A percentile compares a stretch with the other conserved stretches of the same genome.
Evolutionary conservation across 2,888 invertebrate species (phyloP).

Genomic region (Alloplasta piceator): DNA sequence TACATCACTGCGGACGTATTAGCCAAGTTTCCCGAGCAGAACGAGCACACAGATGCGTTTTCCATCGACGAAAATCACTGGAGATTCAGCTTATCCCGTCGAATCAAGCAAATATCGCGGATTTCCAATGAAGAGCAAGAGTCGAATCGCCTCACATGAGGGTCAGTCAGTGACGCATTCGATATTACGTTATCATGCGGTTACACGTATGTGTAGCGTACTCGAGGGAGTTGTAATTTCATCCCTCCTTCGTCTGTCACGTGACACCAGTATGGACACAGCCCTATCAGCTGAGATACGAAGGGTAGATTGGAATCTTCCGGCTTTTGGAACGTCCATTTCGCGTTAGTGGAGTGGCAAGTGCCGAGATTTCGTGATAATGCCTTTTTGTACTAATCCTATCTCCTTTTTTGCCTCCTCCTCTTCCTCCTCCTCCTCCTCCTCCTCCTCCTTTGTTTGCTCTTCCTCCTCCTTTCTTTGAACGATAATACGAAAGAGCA

Average conservation of each 20-base stretch:
- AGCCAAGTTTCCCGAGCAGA: background rate
- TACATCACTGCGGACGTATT: background rate
- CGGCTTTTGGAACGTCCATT: background rate
- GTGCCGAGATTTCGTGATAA: slow-evolving; percentile 15
- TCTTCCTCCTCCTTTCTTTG: background rate
- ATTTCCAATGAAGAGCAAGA: slow-evolving; percentile 12
- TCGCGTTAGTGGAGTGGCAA: background rate
- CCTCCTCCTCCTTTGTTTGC: background rate
- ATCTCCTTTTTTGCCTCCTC: background rate
- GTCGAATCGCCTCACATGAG: slow-evolving; percentile 21
- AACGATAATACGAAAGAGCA: slow-evolving; percentile 40
- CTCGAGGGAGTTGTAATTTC: slow-evolving; percentile 23
- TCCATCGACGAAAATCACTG: slow-evolving; percentile 41
- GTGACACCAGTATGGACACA: background rate
- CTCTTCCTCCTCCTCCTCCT: too few species aligned
- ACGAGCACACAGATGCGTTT: slow-evolving; percentile 10
- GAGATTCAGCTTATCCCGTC: slow-evolving; percentile 17
- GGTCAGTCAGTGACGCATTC: slow-evolving; percentile 22
- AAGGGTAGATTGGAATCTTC: slow-evolving; percentile 14
- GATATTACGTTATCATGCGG: slow-evolving; percentile 15
- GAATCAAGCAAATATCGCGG: background rate
- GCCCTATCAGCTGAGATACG: slow-evolving; percentile 29
- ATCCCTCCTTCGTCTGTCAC: background rate
- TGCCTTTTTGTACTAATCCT: background rate
- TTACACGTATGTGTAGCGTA: background rate